Evolutionary conservation across 2,888 invertebrate species (phyloP).

Genomic region (Halictus quadricinctus): DNA sequence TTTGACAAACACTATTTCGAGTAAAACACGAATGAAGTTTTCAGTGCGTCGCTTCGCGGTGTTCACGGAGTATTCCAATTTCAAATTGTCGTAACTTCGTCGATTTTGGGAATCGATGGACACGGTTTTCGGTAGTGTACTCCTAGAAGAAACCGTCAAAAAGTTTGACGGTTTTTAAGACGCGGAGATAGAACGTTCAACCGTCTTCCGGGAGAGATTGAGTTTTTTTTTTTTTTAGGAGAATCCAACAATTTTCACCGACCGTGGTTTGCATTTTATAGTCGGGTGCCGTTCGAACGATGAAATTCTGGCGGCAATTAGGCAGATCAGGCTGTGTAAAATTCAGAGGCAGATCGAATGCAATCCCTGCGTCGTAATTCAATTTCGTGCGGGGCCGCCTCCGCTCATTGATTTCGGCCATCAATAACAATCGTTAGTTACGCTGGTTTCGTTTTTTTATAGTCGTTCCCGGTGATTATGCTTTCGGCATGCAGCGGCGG

Average conservation of each 20-base stretch:
- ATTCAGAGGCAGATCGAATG: slow-evolving; percentile 23
- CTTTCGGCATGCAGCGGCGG: background rate
- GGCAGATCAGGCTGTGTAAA: slow-evolving; percentile 31
- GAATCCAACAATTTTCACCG: background rate
- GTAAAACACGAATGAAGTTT: slow-evolving; percentile 2
- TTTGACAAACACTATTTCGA: background rate
- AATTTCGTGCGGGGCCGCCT: background rate
- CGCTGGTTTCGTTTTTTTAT: background rate
- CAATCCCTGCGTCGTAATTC: background rate
- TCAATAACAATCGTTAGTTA: background rate
- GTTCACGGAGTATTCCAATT: background rate
- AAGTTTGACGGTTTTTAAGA: background rate
- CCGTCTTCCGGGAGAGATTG: background rate
- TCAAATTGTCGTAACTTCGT: background rate
- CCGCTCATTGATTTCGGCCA: background rate
- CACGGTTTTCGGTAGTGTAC: background rate
- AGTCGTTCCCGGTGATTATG: background rate
- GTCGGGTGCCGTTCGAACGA: background rate
- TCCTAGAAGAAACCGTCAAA: background rate
- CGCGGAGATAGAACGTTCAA: background rate
- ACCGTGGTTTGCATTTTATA: background rate
- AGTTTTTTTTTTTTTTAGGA: background rate
- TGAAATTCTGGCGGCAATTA: slow-evolving; percentile 38
- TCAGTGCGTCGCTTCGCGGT: background rate
- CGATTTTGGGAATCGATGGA: background rate